Conservation (phyloP, 2,113 vertebrate species). For the Lates calcarifer region DNA sequence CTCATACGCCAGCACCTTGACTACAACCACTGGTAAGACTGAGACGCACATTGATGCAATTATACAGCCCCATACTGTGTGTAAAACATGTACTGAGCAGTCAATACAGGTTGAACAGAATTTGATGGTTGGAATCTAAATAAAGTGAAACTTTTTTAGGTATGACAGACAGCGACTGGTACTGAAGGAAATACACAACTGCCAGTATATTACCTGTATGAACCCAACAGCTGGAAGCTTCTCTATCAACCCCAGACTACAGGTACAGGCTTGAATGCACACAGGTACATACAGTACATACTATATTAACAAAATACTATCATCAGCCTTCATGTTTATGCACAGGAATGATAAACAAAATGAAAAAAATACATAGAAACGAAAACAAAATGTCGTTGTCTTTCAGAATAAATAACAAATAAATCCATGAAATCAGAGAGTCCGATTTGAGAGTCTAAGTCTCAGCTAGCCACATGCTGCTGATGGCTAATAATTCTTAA, state of each 20-base stretch:
- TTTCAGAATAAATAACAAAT: neutral
- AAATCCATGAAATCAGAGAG: neutral
- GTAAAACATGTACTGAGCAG: neutral
- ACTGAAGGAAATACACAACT: slow-evolving; percentile 94
- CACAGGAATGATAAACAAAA: neutral
- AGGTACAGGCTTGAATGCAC: slow-evolving; percentile 77
- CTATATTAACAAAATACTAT: neutral
- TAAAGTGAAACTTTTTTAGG: slow-evolving; percentile 83
- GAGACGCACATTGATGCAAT: neutral
- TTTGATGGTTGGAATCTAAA: slow-evolving; percentile 1
- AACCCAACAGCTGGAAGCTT: slow-evolving; percentile 95
- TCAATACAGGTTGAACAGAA: neutral
- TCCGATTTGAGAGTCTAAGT: neutral
- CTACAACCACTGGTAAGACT: slow-evolving; percentile 82
- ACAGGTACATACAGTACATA: neutral
- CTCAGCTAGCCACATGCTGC: neutral
- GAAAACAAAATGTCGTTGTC: neutral
- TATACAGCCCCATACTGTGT: neutral
- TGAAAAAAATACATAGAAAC: neutral
- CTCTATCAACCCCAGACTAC: slow-evolving; percentile 92
- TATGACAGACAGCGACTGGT: slow-evolving; percentile 95
- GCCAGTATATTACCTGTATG: slow-evolving; percentile 93
- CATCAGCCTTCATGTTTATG: neutral
- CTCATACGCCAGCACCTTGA: slow-evolving; percentile 87
- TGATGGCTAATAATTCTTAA: neutral